phyloP scores from a whole-genome alignment of 2,113 vertebrate genomes.

The Zosterops lateralis region DNA sequence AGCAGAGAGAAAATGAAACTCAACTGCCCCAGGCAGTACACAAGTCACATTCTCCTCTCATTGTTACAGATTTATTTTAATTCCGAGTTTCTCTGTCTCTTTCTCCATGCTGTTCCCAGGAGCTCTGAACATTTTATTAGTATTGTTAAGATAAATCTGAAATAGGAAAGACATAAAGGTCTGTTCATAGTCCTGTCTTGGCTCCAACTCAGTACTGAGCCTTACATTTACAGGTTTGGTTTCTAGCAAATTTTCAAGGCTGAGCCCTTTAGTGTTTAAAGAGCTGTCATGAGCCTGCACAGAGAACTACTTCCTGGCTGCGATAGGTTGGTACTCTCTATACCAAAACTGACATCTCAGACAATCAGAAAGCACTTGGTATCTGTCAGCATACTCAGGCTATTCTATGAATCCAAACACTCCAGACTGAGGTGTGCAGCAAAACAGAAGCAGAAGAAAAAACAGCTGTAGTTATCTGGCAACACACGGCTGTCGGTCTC shows the following conservation, averaged over 20 bases:
- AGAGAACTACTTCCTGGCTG: not conserved
- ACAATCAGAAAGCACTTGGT: not conserved
- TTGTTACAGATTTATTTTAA: not conserved
- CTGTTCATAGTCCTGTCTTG: not conserved
- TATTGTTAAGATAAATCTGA: not conserved
- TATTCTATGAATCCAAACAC: not conserved
- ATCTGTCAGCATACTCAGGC: not conserved
- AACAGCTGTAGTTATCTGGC: not conserved
- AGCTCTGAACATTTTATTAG: not conserved
- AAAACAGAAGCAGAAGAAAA: not conserved
- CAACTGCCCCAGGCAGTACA: not conserved
- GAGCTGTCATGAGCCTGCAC: fast-evolving
- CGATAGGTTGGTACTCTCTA: not conserved
- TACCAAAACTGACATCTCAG: not conserved
- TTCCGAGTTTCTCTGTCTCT: not conserved
- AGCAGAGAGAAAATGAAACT: not conserved
- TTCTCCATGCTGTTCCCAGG: not conserved
- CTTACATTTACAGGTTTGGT: not conserved
- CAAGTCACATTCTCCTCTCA: not conserved
- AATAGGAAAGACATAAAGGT: not conserved
- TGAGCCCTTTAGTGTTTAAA: not conserved
- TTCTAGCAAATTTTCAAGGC: not conserved
- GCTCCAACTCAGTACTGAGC: not conserved
- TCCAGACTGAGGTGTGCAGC: not conserved
- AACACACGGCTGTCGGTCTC: not conserved